These are phyloP conservation scores for Eurytoma californica DNA, from an alignment of 2,888 invertebrate genomes.

Conservation along the genomic window DNA sequence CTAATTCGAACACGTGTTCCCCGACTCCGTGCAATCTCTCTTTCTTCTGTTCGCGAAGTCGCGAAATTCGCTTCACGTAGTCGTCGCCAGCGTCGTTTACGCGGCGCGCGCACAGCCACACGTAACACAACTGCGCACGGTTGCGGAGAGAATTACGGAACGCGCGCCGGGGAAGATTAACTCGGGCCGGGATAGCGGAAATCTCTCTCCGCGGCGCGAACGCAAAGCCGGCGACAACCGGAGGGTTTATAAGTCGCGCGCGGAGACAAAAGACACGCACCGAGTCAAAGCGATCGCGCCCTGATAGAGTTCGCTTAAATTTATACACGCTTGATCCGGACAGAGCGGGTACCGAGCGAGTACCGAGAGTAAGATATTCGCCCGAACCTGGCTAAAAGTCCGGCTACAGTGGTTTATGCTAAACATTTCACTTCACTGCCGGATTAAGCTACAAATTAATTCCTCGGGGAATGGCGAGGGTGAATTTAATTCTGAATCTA, in stretches of 20 bases:
- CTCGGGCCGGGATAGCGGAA: slow-evolving; percentile 50
- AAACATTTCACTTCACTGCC: slow-evolving; percentile 22
- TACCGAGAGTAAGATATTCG: slow-evolving; percentile 22
- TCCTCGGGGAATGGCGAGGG: neutral
- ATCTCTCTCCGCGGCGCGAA: slow-evolving; percentile 36
- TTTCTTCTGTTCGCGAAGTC: neutral
- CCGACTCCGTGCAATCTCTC: slow-evolving; percentile 2
- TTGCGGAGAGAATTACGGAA: neutral
- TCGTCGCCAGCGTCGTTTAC: slow-evolving; percentile 41
- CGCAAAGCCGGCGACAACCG: slow-evolving; percentile 48
- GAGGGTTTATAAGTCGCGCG: slow-evolving; percentile 29
- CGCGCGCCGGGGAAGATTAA: slow-evolving; percentile 43
- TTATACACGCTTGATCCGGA: slow-evolving; percentile 39
- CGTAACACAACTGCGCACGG: slow-evolving; percentile 34
- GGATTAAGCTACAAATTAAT: neutral
- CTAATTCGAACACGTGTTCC: slow-evolving; percentile 44
- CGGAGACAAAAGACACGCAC: slow-evolving; percentile 51
- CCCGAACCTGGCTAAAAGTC: slow-evolving; percentile 36
- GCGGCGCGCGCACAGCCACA: neutral
- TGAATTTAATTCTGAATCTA: too few relatives aligned
- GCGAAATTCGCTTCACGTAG: slow-evolving; percentile 46
- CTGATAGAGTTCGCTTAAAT: slow-evolving; percentile 37
- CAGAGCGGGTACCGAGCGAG: neutral
- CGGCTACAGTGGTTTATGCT: slow-evolving; percentile 20
- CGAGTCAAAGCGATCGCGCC: slow-evolving; percentile 37